Evolutionary conservation across 2,113 vertebrate genomes (phyloP), one percentile per base, ranked within the genome.

Genomic region (Nannospalax galili): DNA sequence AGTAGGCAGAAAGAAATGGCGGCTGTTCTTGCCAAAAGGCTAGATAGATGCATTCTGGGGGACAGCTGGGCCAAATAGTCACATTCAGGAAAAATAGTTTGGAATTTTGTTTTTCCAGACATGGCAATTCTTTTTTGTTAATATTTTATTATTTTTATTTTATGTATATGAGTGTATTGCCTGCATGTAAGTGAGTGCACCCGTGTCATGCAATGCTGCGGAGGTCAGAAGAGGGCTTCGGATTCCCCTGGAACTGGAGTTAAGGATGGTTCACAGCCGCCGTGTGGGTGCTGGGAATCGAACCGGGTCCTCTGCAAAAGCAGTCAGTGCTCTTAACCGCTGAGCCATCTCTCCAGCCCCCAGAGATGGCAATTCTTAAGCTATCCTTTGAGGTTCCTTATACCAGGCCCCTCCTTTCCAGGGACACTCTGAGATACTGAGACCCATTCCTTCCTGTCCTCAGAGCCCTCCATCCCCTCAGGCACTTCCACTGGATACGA

Each of bases 1-100:
- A 98, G 91, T 75, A 92, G 96, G 94, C 97, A 97, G 97, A 98
- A 98, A 98, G 97, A 96, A 97, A 97, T 84, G 87, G 81, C 88
- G 84, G 96, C 89, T 97, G 87, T 84, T 96, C 70, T 90, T 97
- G 95, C 96, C 97, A 96, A 97, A 80, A 92, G 82, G 87, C 96
- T 94, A 84, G 80, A 88, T 96, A 97, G 96, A 92, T 26, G 0
- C 97, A 96, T 98, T 98, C 96, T 95, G 20, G n/a, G n/a, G 30
- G 86, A 97, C 95, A 95, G 77, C 93, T 12, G 81, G 96, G 65
- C 92, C 90, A 96, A 0, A 0, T 32, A 80, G 35, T 78, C 26
- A 0, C 35, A 14, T 1, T 20, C 56, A 26, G 73, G 92, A 65
- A 93, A n/a, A 30, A 37, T 0, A 6, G 30, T 90, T 96, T 88